These are phyloP conservation scores for Scophthalmus maximus DNA, from an alignment of 2,113 vertebrate species.

Conservation along the genomic window DNA sequence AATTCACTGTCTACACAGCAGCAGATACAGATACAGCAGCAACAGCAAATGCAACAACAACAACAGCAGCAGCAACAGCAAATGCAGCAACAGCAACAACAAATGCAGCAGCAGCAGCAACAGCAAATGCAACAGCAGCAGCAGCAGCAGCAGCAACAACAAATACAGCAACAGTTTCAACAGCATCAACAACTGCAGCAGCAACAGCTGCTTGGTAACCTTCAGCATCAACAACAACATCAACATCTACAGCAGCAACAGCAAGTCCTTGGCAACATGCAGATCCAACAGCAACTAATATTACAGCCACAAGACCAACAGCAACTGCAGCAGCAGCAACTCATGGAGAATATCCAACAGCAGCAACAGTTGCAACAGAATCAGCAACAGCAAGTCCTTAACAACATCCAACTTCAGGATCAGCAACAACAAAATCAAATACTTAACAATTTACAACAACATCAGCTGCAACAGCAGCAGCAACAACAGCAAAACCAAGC, in stretches of 20 bases:
- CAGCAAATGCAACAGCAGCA: slow-evolving; percentile 46
- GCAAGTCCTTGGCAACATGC: slow-evolving; percentile 75
- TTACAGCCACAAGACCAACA: slow-evolving; percentile 87
- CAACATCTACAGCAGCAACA: slow-evolving; percentile 65
- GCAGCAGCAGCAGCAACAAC: slow-evolving; percentile 32
- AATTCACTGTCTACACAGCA: slow-evolving; percentile 86
- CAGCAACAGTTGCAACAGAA: slow-evolving; percentile 74
- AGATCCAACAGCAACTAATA: slow-evolving; percentile 78
- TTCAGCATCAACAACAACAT: slow-evolving; percentile 71
- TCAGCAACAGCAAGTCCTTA: slow-evolving; percentile 75
- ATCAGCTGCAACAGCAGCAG: slow-evolving; percentile 71
- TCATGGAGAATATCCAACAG: slow-evolving; percentile 79
- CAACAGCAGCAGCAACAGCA: slow-evolving; percentile 48
- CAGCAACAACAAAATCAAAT: slow-evolving; percentile 80
- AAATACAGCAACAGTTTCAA: slow-evolving; percentile 62
- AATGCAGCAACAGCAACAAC: slow-evolving; percentile 31
- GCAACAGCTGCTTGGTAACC: slow-evolving; percentile 69
- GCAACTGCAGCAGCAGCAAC: slow-evolving; percentile 76
- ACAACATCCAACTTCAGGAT: slow-evolving; percentile 76
- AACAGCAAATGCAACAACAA: slow-evolving; percentile 62
- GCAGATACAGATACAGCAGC: slow-evolving; percentile 82
- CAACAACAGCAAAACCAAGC: slow-evolving; percentile 73
- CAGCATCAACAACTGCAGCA: slow-evolving; percentile 62
- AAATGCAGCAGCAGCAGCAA: slow-evolving; percentile 55
- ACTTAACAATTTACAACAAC: slow-evolving; percentile 78